These are phyloP conservation scores for Melanostoma scalare DNA, from an alignment of 2,888 invertebrate genomes.

Conservation along the genomic window DNA sequence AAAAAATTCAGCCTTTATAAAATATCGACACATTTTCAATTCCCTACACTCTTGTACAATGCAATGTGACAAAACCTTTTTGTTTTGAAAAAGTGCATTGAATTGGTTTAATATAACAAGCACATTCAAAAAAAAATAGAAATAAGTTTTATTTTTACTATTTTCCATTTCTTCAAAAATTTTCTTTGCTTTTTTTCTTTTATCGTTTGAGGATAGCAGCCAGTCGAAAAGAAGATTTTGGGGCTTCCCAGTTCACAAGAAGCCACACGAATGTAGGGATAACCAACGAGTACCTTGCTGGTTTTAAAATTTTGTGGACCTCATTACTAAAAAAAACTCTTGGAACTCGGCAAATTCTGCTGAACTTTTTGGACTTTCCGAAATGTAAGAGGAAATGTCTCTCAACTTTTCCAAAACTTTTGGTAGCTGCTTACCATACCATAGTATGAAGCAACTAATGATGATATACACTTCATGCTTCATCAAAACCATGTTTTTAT, in stretches of 20 bases:
- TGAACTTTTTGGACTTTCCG: conserved; percentile 21
- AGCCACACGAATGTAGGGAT: neutral
- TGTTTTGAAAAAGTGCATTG: conserved; percentile 22
- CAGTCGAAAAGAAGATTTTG: conserved; percentile 1
- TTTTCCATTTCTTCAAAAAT: conserved; percentile 10
- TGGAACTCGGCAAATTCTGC: conserved; percentile 22
- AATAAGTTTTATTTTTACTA: conserved; percentile 8
- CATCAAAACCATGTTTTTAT: no score
- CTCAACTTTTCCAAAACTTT: no score
- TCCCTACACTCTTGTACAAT: neutral
- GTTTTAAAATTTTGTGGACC: neutral
- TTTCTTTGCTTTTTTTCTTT: conserved; percentile 9
- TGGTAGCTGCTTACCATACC: no score
- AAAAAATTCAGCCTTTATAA: no score
- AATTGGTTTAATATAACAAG: neutral
- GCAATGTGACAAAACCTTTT: conserved; percentile 15
- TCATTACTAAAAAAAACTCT: conserved; percentile 17
- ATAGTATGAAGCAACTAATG: no score
- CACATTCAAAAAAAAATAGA: neutral
- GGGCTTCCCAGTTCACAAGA: conserved; percentile 13
- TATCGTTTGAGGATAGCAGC: no score
- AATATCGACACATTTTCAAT: no score
- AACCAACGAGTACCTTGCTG: conserved; percentile 2
- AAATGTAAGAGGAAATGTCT: neutral
- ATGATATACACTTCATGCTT: no score